Base-by-base conservation (phyloP, 2,888 invertebrate genomes). In the Andrena dorsata region DNA sequence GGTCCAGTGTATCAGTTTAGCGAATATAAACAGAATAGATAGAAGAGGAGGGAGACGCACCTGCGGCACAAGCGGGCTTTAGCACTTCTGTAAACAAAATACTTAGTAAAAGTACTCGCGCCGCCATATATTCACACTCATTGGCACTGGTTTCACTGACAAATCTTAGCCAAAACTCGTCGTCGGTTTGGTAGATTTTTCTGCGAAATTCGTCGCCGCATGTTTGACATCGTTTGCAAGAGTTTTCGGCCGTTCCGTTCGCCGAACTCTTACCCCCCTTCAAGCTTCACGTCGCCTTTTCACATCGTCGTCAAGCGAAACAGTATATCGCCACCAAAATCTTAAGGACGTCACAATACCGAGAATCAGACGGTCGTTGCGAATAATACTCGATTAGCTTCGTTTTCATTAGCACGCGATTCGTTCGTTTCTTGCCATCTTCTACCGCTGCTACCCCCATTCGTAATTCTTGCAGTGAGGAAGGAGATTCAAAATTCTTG, bases 81-180 rank as follows among this genome's bases (percentile, higher is more conserved):
- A 93, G 90, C 92, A 93, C 93, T 93, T 94, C 93, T 92, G 93
- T 93, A 92, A 94, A 93, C 92, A 94, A 94, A 90, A 93, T 93
- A 92, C 93, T 91, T 90, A 93, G 91, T 88, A 94, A 90, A 91
- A 94, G 91, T 90, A 94, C 92, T 91, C 93, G 93, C 91, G 93
- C 93, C 93, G 94, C 94, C 94, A 94, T 94, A 93, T 92, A 93
- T 93, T 90, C 89, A 89, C 90, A 90, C 90, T 93, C 93, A 93
- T 93, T 90, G 91, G 93, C 91, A 90, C 89, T 84, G 86, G 87
- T 90, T 90, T 90, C 90, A 90, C 90, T 90, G 90, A 89, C 84
- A 85, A 91, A 92, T 89, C 89, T 89, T 88, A 80, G 88, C 88
- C 85, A 83, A 89, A 81, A 91, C 86, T 89, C 91, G 90, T 89